Evolutionary conservation across 2,888 invertebrate genomes (phyloP), one percentile per base, ranked within the genome.

Genomic region (Melanophora roralis): DNA sequence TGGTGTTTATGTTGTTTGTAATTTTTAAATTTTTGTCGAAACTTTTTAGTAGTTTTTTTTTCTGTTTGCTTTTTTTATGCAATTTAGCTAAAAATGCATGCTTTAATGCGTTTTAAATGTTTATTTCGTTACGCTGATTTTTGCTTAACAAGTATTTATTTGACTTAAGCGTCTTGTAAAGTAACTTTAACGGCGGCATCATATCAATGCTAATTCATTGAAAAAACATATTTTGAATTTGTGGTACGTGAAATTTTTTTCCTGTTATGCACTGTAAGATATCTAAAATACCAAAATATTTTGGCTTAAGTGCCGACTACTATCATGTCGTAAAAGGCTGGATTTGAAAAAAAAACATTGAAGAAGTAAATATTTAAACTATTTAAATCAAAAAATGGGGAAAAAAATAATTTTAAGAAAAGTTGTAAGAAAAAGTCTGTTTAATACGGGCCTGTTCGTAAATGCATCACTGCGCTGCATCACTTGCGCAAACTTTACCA

Each of bases 31-130:
- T 45, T 72, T 72, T 64, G 62, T 62, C 36, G 23, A 75, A 67
- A 55, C 27, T 68, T 27, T 53, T 32, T 51, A 27, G 5, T 34
- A 49, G n/a, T 27, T 27, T 27, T 5, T 68, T 69, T 76, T 69
- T 47, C 19, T 6, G n/a, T 57, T 47, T 34, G 5, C 19, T 69
- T 49, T 45, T 16, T 32, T 47, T 71, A 38, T 71, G 79, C 71
- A 65, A 80, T 80, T 80, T 80, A 67, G 43, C 67, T n/a, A 80
- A 62, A 72, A 71, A 75, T 80, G 19, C 55, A 55, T 72, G 76
- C 55, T 68, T 80, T 80, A 80, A 80, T 80, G 80, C 72, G 80
- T 76, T 80, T 80, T 80, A 76, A 80, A 80, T 80, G 80, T 80
- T 80, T 72, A 53, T 7, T 49, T 19, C 43, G 76, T 76, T 73